Evolutionary conservation across 2,797 vertebrate genomes (phyloP).

Genomic region (Hozukius guyotensis): DNA sequence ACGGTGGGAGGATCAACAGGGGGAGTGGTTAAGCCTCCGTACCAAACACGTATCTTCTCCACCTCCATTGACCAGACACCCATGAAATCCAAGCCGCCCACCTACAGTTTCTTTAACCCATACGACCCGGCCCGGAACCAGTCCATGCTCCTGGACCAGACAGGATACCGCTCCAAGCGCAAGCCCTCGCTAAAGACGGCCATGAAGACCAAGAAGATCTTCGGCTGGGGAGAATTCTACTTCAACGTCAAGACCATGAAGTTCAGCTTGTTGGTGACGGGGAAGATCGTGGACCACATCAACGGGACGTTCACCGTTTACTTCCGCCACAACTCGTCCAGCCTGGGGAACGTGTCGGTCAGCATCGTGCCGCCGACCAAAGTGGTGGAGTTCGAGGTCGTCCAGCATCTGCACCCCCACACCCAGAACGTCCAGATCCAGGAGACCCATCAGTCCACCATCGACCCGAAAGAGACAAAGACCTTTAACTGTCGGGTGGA

Average conservation of each 20-base stretch:
- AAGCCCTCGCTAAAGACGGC: conserved; percentile 90
- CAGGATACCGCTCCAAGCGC: conserved; percentile 86
- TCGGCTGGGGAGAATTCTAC: conserved; percentile 98
- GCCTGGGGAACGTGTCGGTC: conserved; percentile 94
- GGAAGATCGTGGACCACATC: conserved; percentile 97
- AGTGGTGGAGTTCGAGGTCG: conserved; percentile 93
- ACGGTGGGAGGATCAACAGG: conserved; percentile 60
- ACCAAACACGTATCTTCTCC: conserved; percentile 83
- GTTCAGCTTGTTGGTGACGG: conserved; percentile 95
- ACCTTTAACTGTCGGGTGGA: conserved; percentile 96
- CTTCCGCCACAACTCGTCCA: conserved; percentile 98
- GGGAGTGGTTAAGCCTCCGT: conserved; percentile 82
- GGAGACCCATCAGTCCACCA: conserved; percentile 87
- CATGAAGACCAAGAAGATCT: conserved; percentile 94
- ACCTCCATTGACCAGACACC: conserved; percentile 77
- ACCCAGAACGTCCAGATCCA: conserved; percentile 80
- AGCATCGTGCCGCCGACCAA: conserved; percentile 96
- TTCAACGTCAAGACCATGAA: conserved; percentile 95
- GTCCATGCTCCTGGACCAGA: conserved; percentile 84
- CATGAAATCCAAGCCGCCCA: conserved; percentile 82
- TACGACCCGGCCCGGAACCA: conserved; percentile 91
- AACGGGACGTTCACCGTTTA: conserved; percentile 98
- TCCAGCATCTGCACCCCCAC: conserved; percentile 81
- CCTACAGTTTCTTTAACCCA: conserved; percentile 80
- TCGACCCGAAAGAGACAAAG: conserved; percentile 89